Percentiles rank a stretch among this genome's conserved stretches.
These are phyloP conservation scores for Scaptomyza flava DNA, from an alignment of 2,888 invertebrate genomes.

Conservation along the genomic window DNA sequence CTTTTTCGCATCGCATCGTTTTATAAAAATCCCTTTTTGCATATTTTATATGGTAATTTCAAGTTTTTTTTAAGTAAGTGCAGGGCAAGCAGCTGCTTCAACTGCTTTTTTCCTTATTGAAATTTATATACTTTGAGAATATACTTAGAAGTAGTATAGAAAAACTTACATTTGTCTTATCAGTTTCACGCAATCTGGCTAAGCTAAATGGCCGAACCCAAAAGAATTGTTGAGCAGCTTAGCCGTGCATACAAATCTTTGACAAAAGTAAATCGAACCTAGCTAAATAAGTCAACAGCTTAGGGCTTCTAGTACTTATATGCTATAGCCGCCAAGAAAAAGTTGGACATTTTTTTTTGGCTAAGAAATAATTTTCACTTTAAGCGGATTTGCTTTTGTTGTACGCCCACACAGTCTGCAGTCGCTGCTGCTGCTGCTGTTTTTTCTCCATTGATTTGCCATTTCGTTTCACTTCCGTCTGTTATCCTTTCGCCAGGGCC, in stretches of 20 bases:
- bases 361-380: conserved; percentile 81
- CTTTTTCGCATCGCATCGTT: not conserved
- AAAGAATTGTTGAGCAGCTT: conserved; percentile 53
- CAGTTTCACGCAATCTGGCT: conserved; percentile 51
- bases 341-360: conserved; percentile 31
- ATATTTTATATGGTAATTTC: conserved; percentile 41
- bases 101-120: not conserved
- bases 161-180: conserved; percentile 10
- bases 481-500: conserved; percentile 61
- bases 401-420: conserved; percentile 26
- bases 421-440: conserved; percentile 6
- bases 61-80: conserved; percentile 58
- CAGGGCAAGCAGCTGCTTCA: conserved; percentile 1
- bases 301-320: conserved; percentile 53
- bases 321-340: conserved; percentile 64
- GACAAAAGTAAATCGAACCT: conserved; percentile 64
- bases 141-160: not conserved
- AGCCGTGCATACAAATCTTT: conserved; percentile 44
- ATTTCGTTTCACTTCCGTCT: conserved; percentile 69
- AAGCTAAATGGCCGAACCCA: conserved; percentile 42
- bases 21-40: conserved; percentile 13
- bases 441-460: conserved; percentile 65
- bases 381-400: conserved; percentile 80
- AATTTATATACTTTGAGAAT: conserved; percentile 33
- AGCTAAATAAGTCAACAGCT: conserved; percentile 78